Evolutionary conservation across 2,797 vertebrate species (phyloP).

Genomic region (Peromyscus nudipes): DNA sequence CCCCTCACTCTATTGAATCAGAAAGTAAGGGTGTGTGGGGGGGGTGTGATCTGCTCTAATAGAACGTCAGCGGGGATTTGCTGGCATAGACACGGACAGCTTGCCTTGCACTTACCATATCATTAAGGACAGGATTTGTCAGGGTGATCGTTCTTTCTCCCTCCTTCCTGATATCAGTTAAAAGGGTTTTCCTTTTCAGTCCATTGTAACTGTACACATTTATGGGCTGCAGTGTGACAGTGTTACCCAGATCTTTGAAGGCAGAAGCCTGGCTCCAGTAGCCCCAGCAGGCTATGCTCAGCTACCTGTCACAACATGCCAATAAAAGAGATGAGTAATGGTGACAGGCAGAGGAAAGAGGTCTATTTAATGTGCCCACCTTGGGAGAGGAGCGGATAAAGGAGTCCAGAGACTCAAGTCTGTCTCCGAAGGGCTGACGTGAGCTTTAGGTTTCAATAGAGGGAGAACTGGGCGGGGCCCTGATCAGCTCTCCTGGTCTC

Average conservation of each 20-base stretch:
- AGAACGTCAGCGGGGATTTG: not conserved
- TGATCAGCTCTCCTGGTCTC: too few species aligned
- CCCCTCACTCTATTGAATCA: not conserved
- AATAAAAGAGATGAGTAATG: not conserved
- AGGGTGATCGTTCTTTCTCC: not conserved
- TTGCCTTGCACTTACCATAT: not conserved
- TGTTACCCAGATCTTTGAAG: not conserved
- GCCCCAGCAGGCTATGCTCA: too few species aligned
- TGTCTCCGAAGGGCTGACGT: not conserved
- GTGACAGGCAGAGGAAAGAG: not conserved
- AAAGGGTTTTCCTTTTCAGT: not conserved
- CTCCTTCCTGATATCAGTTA: not conserved
- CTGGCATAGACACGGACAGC: not conserved
- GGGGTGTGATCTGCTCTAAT: not conserved
- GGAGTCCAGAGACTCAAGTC: not conserved
- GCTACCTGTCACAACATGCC: not conserved
- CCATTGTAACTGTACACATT: not conserved
- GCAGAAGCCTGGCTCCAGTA: not conserved
- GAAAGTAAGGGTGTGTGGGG: not conserved
- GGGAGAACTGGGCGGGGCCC: not conserved
- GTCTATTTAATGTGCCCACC: not conserved
- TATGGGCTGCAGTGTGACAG: not conserved
- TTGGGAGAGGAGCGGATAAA: not conserved
- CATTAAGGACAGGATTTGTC: not conserved
- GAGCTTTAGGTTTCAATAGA: not conserved